These are phyloP conservation scores for Cydia splendana DNA, from an alignment of 1,140 invertebrate genomes.

Conservation along the genomic window DNA sequence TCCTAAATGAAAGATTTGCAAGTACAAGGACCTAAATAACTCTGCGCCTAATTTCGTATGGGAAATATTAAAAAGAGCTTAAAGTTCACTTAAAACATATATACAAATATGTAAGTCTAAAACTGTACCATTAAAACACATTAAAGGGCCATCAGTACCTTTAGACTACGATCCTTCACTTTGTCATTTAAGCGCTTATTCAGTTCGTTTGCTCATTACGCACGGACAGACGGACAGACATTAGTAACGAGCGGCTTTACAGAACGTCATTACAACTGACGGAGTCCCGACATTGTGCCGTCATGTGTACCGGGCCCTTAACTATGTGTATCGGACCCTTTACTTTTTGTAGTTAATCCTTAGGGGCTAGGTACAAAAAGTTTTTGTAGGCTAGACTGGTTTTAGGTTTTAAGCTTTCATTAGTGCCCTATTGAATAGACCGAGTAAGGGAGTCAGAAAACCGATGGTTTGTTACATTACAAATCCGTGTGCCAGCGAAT, in stretches of 20 bases:
- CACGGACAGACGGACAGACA: slow-evolving; percentile 13
- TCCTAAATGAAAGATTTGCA: too few relatives aligned
- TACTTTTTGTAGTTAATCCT: neutral
- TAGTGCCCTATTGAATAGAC: neutral
- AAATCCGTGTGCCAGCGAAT: too few relatives aligned
- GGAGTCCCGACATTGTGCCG: slow-evolving; percentile 1
- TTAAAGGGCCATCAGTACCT: neutral
- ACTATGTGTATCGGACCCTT: neutral
- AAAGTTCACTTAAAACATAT: too few relatives aligned
- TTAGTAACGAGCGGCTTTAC: slow-evolving; percentile 11
- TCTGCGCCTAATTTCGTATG: too few relatives aligned
- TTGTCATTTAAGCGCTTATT: slow-evolving; percentile 7
- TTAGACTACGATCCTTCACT: neutral
- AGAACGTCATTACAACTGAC: slow-evolving; percentile 2
- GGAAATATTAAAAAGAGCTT: too few relatives aligned
- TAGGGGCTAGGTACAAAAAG: neutral
- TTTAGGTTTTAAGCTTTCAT: neutral
- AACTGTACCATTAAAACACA: neutral
- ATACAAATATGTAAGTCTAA: neutral
- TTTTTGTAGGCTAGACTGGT: neutral
- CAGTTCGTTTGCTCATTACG: neutral
- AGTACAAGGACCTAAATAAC: too few relatives aligned
- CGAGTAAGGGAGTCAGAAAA: neutral
- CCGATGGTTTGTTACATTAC: too few relatives aligned
- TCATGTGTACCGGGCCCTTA: neutral